Evolutionary conservation across 2,888 invertebrate species (phyloP).

Genomic region (Hanleya hanleyi): DNA sequence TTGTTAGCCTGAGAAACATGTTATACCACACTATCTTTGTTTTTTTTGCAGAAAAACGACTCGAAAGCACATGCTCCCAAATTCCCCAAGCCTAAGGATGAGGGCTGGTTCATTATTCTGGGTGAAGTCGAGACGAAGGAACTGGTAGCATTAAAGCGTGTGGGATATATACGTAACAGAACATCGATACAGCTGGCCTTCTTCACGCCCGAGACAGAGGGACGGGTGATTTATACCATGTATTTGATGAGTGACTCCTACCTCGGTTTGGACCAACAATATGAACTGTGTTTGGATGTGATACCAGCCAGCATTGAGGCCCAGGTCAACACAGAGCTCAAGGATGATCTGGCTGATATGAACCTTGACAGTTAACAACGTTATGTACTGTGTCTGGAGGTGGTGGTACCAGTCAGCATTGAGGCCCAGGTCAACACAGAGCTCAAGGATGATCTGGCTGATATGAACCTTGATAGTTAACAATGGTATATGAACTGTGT

Average conservation of each 20-base stretch:
- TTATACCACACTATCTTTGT: neutral
- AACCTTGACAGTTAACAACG: slow-evolving; percentile 97
- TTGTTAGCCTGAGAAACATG: no score
- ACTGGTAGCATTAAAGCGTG: slow-evolving; percentile 87
- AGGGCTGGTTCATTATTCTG: slow-evolving; percentile 94
- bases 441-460: slow-evolving; percentile 79
- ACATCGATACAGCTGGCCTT: slow-evolving; percentile 76
- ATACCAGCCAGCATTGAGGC: slow-evolving; percentile 60
- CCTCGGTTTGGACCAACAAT: slow-evolving; percentile 95
- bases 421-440: slow-evolving; percentile 69
- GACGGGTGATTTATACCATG: slow-evolving; percentile 84
- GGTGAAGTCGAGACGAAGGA: slow-evolving; percentile 83
- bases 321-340: slow-evolving; percentile 66
- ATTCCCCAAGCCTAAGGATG: slow-evolving; percentile 94
- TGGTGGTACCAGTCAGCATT: slow-evolving; percentile 60
- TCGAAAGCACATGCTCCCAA: slow-evolving; percentile 84
- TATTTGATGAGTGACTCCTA: slow-evolving; percentile 95
- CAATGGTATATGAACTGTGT: slow-evolving; percentile 84
- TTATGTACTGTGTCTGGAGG: slow-evolving; percentile 77
- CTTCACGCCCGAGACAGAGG: slow-evolving; percentile 77
- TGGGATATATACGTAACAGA: slow-evolving; percentile 70
- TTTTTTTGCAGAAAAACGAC: slow-evolving; percentile 57
- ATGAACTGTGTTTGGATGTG: slow-evolving; percentile 75
- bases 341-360: slow-evolving; percentile 84
- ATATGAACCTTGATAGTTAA: slow-evolving; percentile 94